Conservation (phyloP, 2,797 vertebrate genomes). For the Zonotrichia albicollis region DNA sequence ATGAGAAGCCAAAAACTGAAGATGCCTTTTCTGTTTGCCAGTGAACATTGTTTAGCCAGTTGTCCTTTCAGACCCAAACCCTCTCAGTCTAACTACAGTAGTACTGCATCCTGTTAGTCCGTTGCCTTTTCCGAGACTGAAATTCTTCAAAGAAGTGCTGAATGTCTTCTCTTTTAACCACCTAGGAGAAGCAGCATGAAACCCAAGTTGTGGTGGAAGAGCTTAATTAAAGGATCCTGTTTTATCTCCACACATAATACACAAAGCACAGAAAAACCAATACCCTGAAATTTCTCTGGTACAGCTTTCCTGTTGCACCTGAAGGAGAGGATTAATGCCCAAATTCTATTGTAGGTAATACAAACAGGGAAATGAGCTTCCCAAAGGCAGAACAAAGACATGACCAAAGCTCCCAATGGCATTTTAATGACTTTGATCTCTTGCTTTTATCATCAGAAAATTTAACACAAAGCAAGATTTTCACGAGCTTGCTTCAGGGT, state of each 20-base stretch:
- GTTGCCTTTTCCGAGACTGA: conserved; percentile 79
- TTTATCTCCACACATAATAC: not conserved
- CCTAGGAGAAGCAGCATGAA: conserved; percentile 51
- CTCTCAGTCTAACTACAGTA: conserved; percentile 78
- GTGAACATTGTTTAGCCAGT: not conserved
- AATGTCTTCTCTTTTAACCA: conserved; percentile 83
- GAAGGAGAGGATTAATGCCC: not conserved
- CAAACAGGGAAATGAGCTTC: rapidly evolving
- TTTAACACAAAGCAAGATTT: not conserved
- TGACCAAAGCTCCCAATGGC: not conserved
- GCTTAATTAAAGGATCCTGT: not conserved
- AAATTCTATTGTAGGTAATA: not conserved
- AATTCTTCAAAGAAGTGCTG: conserved; percentile 85
- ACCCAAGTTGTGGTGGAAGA: not conserved
- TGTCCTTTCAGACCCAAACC: not conserved
- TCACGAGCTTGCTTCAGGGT: not conserved
- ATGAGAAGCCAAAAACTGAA: not conserved
- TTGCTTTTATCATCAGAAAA: not conserved
- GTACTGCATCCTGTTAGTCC: conserved; percentile 81
- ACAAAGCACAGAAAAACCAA: not conserved
- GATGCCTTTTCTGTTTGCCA: conserved; percentile 34
- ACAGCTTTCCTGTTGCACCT: not conserved
- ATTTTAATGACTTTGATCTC: not conserved
- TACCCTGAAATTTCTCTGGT: not conserved
- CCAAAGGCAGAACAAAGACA: not conserved